Base-by-base conservation (phyloP, 35 echinoderm and acorn worm species). In the Diadema setosum region DNA sequence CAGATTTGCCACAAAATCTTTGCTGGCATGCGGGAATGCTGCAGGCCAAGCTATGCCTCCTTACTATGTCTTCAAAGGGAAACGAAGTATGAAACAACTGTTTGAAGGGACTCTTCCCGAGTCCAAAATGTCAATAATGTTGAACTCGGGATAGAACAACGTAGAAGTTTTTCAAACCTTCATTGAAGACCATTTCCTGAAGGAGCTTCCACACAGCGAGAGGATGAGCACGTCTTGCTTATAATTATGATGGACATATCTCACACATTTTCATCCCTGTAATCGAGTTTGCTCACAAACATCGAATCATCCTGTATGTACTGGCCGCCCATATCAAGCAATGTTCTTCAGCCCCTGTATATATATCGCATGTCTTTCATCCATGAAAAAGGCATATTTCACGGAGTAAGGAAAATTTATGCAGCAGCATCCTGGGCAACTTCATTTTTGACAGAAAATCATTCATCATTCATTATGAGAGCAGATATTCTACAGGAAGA, bases 111-210 rank as follows among this genome's bases (percentile, higher is more conserved):
- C 84, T 46, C 45, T 20, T 15, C 86, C 75, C n/a, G 52, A 57
- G 5, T 78, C 65, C 36, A 36, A 75, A 4, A 78, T 57, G 23
- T 12, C 3, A 4, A 81, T 89, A n/a, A n/a, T n/a, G n/a, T n/a
- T n/a, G n/a, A n/a, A n/a, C n/a, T n/a, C n/a, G n/a, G n/a, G n/a
- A 5, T 89, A 52, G 46, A 89, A 49, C 44, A 87, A 87, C 57
- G 69, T 37, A 0, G 32, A 87, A 29, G 42, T 87, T 8, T 87
- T 87, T 21, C 4, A 15, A 48, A 42, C 64, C 12, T 87, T 70
- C 43, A 20, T 50, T 2, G 37, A 87, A 33, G 45, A 76, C 4
- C 65, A 76, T 18, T 45, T 76, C 3, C 23, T 35, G 16, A 87
- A 87, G 65, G 42, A 41, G 42, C 60, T 76, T n/a, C 17, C 85